phyloP scores from a whole-genome alignment of 2,797 vertebrate genomes.

The Fistularia commersonii region DNA sequence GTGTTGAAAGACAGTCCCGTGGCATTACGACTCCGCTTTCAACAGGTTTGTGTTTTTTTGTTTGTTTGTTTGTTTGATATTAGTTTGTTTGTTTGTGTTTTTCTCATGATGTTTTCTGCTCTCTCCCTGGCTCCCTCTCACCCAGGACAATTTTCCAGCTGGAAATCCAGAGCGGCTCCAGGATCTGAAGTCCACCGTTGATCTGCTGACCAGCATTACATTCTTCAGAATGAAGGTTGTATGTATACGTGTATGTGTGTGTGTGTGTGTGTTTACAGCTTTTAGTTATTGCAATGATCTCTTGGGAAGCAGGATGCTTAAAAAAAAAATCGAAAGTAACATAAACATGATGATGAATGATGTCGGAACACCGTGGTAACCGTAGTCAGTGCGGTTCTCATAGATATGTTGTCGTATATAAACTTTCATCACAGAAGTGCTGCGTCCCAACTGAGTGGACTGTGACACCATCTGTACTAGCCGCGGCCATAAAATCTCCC shows the following conservation, averaged over 20 bases:
- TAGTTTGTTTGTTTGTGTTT: slow-evolving; percentile 2
- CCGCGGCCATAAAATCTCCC: slow-evolving; percentile 27
- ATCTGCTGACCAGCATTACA: slow-evolving; percentile 94
- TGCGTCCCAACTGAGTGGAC: slow-evolving; percentile 12
- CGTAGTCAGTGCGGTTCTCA: slow-evolving; percentile 1
- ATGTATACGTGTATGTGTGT: slow-evolving; percentile 11
- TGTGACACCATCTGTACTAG: slow-evolving; percentile 20
- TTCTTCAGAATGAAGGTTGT: slow-evolving; percentile 98
- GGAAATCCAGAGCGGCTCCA: slow-evolving; percentile 90
- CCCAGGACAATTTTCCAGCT: slow-evolving; percentile 95
- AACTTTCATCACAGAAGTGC: slow-evolving; percentile 13
- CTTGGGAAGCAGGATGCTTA: not conserved
- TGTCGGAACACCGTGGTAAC: slow-evolving; percentile 1
- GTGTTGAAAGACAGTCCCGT: not conserved
- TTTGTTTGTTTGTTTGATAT: too few relatives aligned
- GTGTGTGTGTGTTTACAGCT: not conserved
- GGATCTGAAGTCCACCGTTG: slow-evolving; percentile 95
- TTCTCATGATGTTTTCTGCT: too few relatives aligned
- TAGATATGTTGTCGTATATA: slow-evolving; percentile 4
- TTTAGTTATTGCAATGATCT: not conserved
- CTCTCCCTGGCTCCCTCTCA: not conserved
- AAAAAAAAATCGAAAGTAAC: slow-evolving; percentile 12
- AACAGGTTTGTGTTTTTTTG: slow-evolving; percentile 3
- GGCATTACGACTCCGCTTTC: slow-evolving; percentile 16
- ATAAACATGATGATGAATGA: slow-evolving; percentile 12